Base-by-base conservation (phyloP, 2,797 vertebrate genomes). In the Odontamblyopus lacepedii region DNA sequence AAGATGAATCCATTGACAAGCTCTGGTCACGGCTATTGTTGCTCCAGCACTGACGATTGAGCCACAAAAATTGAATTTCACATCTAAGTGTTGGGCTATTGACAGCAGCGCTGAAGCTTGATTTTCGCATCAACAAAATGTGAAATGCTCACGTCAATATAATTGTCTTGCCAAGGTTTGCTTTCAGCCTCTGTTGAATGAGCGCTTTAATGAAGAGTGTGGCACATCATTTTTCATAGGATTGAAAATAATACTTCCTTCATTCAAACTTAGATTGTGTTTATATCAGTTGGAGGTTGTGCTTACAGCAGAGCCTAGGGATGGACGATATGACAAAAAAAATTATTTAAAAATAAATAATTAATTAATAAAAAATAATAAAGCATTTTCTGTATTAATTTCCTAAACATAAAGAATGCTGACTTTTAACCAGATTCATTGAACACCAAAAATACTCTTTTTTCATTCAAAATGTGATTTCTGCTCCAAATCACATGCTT, bases 21-120 rank as follows among this genome's bases (percentile, higher is more conserved):
- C 70, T 62, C 61, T 12, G 0, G 32, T 1, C 8, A 0, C 29
- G 0, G 44, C 71, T 78, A 77, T 79, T 78, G 76, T 81, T 35
- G 35, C 70, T 61, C 72, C 72, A 9, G 38, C 32, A 41, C 65
- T 74, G 67, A 82, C 32, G 86, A 84, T 53, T 72, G 71, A 73
- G 82, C 72, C 18, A 19, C 78, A 78, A 70, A 85, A 87, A 88
- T 85, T 82, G 87, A 79, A 87, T 88, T 90, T 81, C 41, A 15
- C 74, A n/a, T 81, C 67, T 56, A 66, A 77, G 78, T 48, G 38
- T 59, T 68, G n/a, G 4, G 29, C 77, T 82, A 80, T 78, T 48
- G 87, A 83, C 70, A 41, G 74, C 63, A 0, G 70, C 64, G 11
- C 12, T 63, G 72, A 38, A 70, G 63, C 70, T 56, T 67, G 80